Conservation (phyloP, 2,113 vertebrate genomes). For the Camelus bactrianus region DNA sequence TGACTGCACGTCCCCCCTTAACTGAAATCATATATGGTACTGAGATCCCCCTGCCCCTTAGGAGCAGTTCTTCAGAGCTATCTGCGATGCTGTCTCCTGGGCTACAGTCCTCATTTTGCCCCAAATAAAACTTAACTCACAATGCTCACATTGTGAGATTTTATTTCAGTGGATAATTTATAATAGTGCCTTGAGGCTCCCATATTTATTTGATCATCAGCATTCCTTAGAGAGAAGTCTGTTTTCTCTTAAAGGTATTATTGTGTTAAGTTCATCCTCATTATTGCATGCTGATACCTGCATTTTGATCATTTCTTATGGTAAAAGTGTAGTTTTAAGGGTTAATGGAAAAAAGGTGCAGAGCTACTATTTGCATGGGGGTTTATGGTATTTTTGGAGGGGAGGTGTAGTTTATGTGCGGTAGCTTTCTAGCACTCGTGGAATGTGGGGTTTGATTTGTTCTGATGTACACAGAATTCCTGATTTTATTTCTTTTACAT, state of each 20-base stretch:
- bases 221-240: not conserved
- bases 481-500: constrained; percentile 53
- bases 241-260: not conserved
- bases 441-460: constrained; percentile 23
- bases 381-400: not conserved
- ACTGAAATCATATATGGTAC: too few species aligned
- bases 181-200: not conserved
- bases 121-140: too few species aligned
- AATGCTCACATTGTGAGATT: too few species aligned
- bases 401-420: not conserved
- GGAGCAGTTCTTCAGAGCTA: too few species aligned
- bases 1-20: too few species aligned
- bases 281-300: not conserved
- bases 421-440: not conserved
- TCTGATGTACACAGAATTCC: not conserved
- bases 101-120: too few species aligned
- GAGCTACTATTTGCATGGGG: not conserved
- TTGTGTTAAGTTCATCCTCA: not conserved
- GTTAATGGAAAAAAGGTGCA: not conserved
- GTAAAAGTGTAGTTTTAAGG: not conserved
- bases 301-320: not conserved
- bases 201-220: not conserved
- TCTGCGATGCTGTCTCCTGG: too few species aligned
- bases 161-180: not conserved
- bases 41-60: too few species aligned